Percentiles rank a stretch among this genome's conserved stretches.
phyloP scores from a whole-genome alignment of 37 sponge, comb jelly and placozoan species.

The Trichoplax adhaerens region DNA sequence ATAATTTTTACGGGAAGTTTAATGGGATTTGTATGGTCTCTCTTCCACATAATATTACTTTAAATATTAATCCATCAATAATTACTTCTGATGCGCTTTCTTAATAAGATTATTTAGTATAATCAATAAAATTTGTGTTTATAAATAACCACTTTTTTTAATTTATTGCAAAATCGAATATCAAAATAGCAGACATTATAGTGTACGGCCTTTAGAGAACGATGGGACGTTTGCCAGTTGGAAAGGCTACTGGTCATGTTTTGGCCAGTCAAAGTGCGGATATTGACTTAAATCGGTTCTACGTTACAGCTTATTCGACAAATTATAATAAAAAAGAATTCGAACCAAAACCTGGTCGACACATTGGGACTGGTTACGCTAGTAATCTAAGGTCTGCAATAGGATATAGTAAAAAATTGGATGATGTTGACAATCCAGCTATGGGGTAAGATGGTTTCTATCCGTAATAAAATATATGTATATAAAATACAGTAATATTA shows the following conservation, averaged over 20 bases:
- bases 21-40: no score
- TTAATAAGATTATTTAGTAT: no score
- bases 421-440: conserved; percentile 56
- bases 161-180: no score
- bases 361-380: conserved; percentile 70
- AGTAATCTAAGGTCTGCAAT: conserved; percentile 78
- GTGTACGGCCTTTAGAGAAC: no score
- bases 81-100: no score
- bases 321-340: conserved; percentile 22
- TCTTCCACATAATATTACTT: no score
- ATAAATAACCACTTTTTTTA: no score
- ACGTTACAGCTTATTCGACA: conserved; percentile 74
- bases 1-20: no score
- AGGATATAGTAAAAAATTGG: conserved; percentile 54
- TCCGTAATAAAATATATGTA: background rate
- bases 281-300: conserved; percentile 43
- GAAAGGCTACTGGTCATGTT: conserved; percentile 42
- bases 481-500: no score
- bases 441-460: conserved; percentile 42
- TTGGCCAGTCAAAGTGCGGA: conserved; percentile 45
- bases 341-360: conserved; percentile 14
- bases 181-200: no score
- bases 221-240: background rate
- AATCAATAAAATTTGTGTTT: no score
- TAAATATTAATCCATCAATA: no score